These are phyloP conservation scores for Heliconius ismenius DNA, from an alignment of 2,888 invertebrate species.

Conservation along the genomic window DNA sequence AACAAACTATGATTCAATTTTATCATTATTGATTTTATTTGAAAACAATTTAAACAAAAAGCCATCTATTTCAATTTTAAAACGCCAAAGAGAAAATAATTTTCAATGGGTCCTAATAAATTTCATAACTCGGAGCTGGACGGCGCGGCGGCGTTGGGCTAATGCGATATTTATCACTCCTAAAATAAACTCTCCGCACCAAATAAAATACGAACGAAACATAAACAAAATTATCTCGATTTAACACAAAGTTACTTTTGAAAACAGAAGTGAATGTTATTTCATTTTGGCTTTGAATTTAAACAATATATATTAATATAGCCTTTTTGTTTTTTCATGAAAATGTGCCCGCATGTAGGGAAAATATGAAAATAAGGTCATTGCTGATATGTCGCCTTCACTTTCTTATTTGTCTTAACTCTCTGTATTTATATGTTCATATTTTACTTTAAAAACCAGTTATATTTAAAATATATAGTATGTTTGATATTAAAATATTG, in stretches of 20 bases:
- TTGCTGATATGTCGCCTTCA: not conserved
- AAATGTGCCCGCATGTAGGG: not conserved
- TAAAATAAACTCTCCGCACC: slow-evolving; percentile 64
- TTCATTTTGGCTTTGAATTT: slow-evolving; percentile 13
- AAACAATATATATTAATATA: not conserved
- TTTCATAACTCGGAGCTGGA: slow-evolving; percentile 53
- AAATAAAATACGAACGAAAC: slow-evolving; percentile 63
- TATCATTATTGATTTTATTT: not conserved
- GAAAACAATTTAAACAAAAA: slow-evolving; percentile 6
- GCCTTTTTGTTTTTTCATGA: slow-evolving; percentile 1
- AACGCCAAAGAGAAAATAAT: slow-evolving; percentile 42
- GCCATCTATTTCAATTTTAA: slow-evolving; percentile 10
- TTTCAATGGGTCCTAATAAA: slow-evolving; percentile 66
- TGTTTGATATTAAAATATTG: not conserved
- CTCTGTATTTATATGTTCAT: not conserved
- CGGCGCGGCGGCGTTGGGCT: slow-evolving; percentile 59
- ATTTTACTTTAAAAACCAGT: too few species aligned
- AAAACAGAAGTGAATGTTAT: slow-evolving; percentile 3
- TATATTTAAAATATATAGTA: not conserved
- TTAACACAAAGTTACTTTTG: slow-evolving; percentile 16
- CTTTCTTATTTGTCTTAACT: too few species aligned
- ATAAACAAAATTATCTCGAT: slow-evolving; percentile 28
- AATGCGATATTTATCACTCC: slow-evolving; percentile 75
- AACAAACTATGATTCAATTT: not conserved
- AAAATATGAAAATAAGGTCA: not conserved